Base-by-base conservation (phyloP, 23 tunicate genomes). In the Corella eumyota region DNA sequence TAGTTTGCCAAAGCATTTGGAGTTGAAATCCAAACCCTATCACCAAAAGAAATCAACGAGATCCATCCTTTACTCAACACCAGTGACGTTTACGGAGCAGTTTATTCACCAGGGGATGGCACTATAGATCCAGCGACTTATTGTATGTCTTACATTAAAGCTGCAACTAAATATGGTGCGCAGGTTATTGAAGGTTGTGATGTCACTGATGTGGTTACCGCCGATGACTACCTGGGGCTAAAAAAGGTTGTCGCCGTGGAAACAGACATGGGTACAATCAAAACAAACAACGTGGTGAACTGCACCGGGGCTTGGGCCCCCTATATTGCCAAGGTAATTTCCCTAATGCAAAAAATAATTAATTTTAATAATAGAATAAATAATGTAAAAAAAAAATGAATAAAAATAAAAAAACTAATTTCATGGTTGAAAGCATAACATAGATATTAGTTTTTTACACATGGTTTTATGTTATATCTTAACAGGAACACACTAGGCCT, bases 71-170 rank as follows among this genome's bases (percentile, higher is more conserved):
- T 82, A 2, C 26, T 82, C 20, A 74, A 74, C 54, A 45, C 45
- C 2, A 48, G 35, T 2, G 81, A 67, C 26, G 32, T 82, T 9
- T 34, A 75, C 38, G 82, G 70, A 33, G 92, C 76, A 24, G 66
- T 69, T 6, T 68, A 69, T 30, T 61, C 92, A 23, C 92, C 92
- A 24, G 71, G 64, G 5, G 69, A 62, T 61, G 92, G 92, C 23
- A 67, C 82, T 30, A 67, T 82, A 1, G 92, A 82, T 46, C 92
- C 92, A 21, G 76, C 92, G n/a, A 82, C 92, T 2, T 61, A 56
- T 26, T 82, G 92, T 36, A 82, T 77, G 69, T 51, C 81, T 0
- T 74, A 74, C 61, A 49, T 82, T 4, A 74, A 75, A 50, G 92
- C 71, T 58, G 92, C 67, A 3, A 32, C 32, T 32, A 75, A 82